phyloP scores from a whole-genome alignment of 2,888 invertebrate species.

The Schizaphis graminum region DNA sequence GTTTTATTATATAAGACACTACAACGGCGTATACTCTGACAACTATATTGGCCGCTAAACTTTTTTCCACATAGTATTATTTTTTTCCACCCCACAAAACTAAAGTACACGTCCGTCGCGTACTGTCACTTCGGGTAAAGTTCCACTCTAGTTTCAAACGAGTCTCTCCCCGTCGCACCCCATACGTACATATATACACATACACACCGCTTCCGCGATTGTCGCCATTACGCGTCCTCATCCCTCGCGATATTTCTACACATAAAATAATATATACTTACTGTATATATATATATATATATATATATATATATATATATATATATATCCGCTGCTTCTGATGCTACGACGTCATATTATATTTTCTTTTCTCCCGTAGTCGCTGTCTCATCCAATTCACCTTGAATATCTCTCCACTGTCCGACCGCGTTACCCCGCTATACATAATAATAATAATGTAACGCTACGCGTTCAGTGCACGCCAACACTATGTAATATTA shows the following conservation, averaged over 20 bases:
- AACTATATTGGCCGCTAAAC: constrained; percentile 14
- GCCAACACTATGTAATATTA: neutral
- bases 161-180: neutral
- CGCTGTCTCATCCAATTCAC: constrained; percentile 37
- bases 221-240: neutral
- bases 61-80: constrained; percentile 10
- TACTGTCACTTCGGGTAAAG: constrained; percentile 23
- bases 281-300: neutral
- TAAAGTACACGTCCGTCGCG: constrained; percentile 5
- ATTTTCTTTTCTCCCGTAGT: constrained; percentile 35
- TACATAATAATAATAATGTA: neutral
- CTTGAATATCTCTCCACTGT: neutral
- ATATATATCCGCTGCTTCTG: neutral
- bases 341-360: neutral
- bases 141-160: neutral
- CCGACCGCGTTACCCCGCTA: neutral
- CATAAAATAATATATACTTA: constrained; percentile 1
- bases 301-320: neutral
- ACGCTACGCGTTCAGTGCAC: neutral
- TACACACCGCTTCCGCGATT: neutral
- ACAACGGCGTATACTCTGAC: neutral
- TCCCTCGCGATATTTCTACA: neutral
- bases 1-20: constrained; percentile 5
- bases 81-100: constrained; percentile 9
- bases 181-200: neutral